Evolutionary conservation across 1,140 invertebrate species (phyloP).

Genomic region (Ericerus pela): DNA sequence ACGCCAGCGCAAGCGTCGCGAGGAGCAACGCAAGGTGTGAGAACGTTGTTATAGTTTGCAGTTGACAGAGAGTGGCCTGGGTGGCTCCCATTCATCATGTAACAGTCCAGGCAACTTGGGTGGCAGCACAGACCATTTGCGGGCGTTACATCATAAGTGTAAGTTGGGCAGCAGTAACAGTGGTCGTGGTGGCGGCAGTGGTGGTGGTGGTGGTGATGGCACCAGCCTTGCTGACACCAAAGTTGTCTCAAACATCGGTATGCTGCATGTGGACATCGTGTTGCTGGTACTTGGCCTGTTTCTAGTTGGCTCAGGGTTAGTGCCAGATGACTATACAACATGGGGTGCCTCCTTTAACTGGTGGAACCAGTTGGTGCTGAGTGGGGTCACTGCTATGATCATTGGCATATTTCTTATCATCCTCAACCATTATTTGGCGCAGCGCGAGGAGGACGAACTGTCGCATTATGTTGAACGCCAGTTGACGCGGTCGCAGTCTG

Average conservation of each 20-base stretch:
- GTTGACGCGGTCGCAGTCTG: slow-evolving; percentile 62
- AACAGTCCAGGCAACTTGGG: slow-evolving; percentile 35
- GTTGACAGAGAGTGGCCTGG: slow-evolving; percentile 54
- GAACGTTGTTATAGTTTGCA: slow-evolving; percentile 59
- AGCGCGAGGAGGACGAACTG: slow-evolving; percentile 66
- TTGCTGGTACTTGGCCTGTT: slow-evolving; percentile 71
- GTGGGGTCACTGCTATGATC: slow-evolving; percentile 35
- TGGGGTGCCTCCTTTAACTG: slow-evolving; percentile 36
- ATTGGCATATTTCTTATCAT: slow-evolving; percentile 57
- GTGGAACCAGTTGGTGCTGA: slow-evolving; percentile 68
- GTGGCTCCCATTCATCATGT: slow-evolving; percentile 25
- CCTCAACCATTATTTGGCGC: slow-evolving; percentile 61
- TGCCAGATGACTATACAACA: slow-evolving; percentile 53
- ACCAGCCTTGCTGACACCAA: slow-evolving; percentile 29
- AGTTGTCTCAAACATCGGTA: slow-evolving; percentile 67
- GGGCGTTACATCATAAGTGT: slow-evolving; percentile 17
- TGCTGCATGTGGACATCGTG: slow-evolving; percentile 76
- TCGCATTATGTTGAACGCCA: slow-evolving; percentile 72
- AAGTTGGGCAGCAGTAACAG: slow-evolving; percentile 15
- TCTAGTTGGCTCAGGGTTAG: slow-evolving; percentile 57
- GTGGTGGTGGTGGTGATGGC: no score
- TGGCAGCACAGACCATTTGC: slow-evolving; percentile 31
- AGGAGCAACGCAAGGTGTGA: slow-evolving; percentile 55
- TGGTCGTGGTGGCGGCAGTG: no score
- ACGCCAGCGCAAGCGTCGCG: slow-evolving; percentile 64